Conservation (phyloP, 2,797 vertebrate genomes). For the Champsocephalus esox region DNA sequence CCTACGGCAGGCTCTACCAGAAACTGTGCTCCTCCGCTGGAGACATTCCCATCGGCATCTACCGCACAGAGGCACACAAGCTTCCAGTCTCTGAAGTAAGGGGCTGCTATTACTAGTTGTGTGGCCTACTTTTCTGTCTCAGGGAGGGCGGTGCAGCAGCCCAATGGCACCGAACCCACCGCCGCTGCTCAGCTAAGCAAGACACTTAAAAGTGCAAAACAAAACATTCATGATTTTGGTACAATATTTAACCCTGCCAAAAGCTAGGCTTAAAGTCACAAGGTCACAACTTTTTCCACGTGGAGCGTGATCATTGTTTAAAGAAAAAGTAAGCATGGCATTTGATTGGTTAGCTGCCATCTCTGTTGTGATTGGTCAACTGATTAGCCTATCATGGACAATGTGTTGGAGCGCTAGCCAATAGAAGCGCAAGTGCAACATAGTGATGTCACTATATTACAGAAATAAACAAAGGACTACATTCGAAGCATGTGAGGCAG, state of each 20-base stretch:
- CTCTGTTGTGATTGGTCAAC: too few relatives aligned
- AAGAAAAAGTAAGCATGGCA: accelerated
- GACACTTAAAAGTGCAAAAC: background rate
- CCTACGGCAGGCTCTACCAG: slow-evolving; percentile 89
- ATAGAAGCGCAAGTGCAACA: too few relatives aligned
- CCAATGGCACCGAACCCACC: too few relatives aligned
- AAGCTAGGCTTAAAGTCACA: background rate
- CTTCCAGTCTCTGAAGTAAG: slow-evolving; percentile 86
- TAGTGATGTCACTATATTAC: too few relatives aligned
- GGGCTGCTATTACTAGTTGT: background rate
- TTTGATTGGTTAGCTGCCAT: too few relatives aligned
- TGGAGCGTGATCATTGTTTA: too few relatives aligned
- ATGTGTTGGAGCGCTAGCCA: too few relatives aligned
- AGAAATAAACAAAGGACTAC: too few relatives aligned
- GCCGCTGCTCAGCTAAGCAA: background rate
- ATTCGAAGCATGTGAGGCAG: too few relatives aligned
- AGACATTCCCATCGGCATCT: slow-evolving; percentile 90
- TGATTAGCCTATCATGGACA: too few relatives aligned
- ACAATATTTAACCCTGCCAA: background rate
- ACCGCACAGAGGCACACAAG: slow-evolving; percentile 87
- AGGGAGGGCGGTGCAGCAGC: too few relatives aligned
- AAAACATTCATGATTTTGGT: background rate
- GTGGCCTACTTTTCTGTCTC: too few relatives aligned
- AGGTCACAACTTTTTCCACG: background rate
- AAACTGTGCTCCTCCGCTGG: slow-evolving; percentile 89